Base-by-base conservation (phyloP, 2,113 vertebrate genomes). In the Leucosticte australis region DNA sequence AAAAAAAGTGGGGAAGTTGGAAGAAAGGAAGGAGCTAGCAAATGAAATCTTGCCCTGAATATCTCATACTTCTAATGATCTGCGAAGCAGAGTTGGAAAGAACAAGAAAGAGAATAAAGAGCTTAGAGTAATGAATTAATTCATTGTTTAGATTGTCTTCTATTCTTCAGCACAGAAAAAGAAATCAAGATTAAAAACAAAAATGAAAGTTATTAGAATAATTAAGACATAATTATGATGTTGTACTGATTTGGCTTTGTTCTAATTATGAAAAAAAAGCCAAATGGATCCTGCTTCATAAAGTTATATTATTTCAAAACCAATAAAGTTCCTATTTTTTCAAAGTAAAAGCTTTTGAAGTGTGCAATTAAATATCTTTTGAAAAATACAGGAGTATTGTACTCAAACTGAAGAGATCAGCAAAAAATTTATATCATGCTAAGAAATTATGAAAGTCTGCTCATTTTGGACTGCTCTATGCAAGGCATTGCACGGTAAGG, bases 101-200 rank as follows among this genome's bases (percentile, higher is more conserved):
- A 97, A 93, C 46, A 95, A 94, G 81, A 82, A 95, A 56, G 67
- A 97, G 53, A 96, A 81, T 79, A 95, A 95, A 91, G 46, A 94
- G 69, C 73, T 97, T 92, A 89, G 74, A 94, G 64, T 97, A 98
- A 97, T 97, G 94, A 98, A 98, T 97, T 96, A 87, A 94, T 97
- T 95, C 30, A 92, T 85, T 97, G 91, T 95, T 97, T 96, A 95
- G 92, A 96, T 96, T 97, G 81, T 93, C 64, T 92, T 83, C 69
- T 94, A 57, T 95, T 97, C 93, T 97, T 97, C 92, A 97, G 63
- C 37, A 78, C n/a, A 84, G 88, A 92, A 92, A 96, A 91, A 84
- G 44, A 86, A 96, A 96, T 79, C 69, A 90, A 93, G 89, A 97
- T 96, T 96, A 92, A 94, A 95, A 95, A 93, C 83, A 95, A 97